phyloP scores from a whole-genome alignment of 2,888 invertebrate genomes.

The Drosophila eohydei region DNA sequence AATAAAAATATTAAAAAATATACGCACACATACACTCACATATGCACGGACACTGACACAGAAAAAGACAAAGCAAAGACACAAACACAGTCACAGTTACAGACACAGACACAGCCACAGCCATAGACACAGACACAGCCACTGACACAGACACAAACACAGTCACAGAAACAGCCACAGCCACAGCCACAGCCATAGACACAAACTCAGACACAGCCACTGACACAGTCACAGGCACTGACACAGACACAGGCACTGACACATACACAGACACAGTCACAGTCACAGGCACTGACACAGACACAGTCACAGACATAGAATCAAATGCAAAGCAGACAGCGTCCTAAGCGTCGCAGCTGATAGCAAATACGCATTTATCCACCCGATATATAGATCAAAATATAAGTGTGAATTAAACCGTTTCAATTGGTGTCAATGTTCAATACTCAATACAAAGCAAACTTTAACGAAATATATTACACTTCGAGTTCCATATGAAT shows the following conservation, averaged over 20 bases:
- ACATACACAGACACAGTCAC: background rate
- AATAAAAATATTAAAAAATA: background rate
- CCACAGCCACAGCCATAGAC: background rate
- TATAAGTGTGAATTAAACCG: slow-evolving; percentile 13
- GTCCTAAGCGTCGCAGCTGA: slow-evolving; percentile 1
- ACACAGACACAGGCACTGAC: no score
- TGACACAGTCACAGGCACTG: background rate
- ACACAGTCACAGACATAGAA: no score
- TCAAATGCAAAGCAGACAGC: background rate
- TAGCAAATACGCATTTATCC: slow-evolving; percentile 4
- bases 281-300: background rate
- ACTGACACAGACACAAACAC: background rate
- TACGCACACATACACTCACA: no score
- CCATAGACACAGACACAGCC: background rate
- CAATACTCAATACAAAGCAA: slow-evolving; percentile 6
- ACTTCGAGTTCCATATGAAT: slow-evolving; percentile 27
- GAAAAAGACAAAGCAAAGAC: background rate
- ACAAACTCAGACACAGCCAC: background rate
- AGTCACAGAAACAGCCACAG: background rate
- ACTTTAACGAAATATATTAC: slow-evolving; percentile 12
- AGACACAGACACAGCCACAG: background rate
- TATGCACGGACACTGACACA: background rate
- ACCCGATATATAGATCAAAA: slow-evolving; percentile 1
- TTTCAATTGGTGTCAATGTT: slow-evolving; percentile 24
- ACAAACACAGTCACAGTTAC: background rate